Base-by-base conservation (phyloP, 2,113 vertebrate genomes). In the Chaetorhynchus papuensis region DNA sequence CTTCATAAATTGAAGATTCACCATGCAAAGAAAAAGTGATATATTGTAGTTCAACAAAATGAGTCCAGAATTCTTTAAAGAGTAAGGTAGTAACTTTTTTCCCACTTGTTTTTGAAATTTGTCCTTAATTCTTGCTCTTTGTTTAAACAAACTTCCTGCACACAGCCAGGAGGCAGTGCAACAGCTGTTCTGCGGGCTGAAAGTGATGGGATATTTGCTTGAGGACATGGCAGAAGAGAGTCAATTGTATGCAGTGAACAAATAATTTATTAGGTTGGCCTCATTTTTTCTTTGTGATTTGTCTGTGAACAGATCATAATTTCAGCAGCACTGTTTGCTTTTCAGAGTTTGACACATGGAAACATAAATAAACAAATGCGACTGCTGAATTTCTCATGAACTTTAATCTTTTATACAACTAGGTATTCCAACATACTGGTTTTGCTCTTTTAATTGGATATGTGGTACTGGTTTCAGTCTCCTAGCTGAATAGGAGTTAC, bases 1-100 rank as follows among this genome's bases (percentile, higher is more conserved):
- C 84, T 89, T 94, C 94, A 77, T 85, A 97, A 97, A 97, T 96
- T 96, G 96, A 95, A 97, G 95, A 95, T 97, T 95, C 80, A 71
- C 94, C 86, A 78, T 86, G 95, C 86, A 98, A 95, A 97, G 78
- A 96, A 95, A 93, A 96, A 95, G 44, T 91, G 80, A 92, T 89
- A 74, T 92, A 79, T 87, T 93, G 83, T 87, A 90, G 79, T 95
- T 95, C 94, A 94, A 89, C 93, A 93, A 95, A 95, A 90, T 86
- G 35, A 94, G 50, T 76, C 44, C 88, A 93, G 68, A 81, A 93
- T 94, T 94, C 56, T 96, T 94, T 94, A 85, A 96, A 94, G 89
- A 94, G 70, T 13, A 10, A 69, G 54, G 31, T 71, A 83, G 47
- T 74, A 82, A 88, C 87, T 87, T 94, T 79, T 79, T 93, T 87